Conservation (phyloP, 2,888 invertebrate genomes). For the Drosophila mettleri region DNA sequence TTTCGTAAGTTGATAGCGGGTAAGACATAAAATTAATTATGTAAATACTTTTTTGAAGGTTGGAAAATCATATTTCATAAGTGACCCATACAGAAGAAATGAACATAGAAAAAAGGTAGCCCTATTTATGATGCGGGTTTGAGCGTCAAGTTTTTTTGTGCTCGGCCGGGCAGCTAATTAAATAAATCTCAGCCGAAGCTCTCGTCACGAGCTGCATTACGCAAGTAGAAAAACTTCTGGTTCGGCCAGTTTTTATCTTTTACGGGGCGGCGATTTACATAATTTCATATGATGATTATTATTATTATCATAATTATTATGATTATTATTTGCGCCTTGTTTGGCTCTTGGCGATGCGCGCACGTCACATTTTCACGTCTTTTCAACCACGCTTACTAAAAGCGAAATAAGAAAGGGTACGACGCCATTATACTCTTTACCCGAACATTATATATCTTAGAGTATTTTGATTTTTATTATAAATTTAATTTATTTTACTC, state of each 20-base stretch:
- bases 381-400: conserved; percentile 28
- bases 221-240: conserved; percentile 46
- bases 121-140: conserved; percentile 31
- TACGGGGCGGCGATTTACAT: conserved; percentile 64
- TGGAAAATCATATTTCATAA: conserved; percentile 32
- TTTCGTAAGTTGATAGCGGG: conserved; percentile 9
- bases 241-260: conserved; percentile 58
- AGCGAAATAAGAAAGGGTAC: neutral
- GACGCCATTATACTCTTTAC: neutral
- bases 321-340: conserved; percentile 58
- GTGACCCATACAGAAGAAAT: neutral
- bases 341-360: conserved; percentile 47
- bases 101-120: conserved; percentile 31
- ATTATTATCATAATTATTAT: conserved; percentile 40
- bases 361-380: conserved; percentile 44
- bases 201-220: conserved; percentile 34
- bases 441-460: no score
- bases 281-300: conserved; percentile 67
- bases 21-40: conserved; percentile 40
- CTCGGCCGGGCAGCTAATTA: conserved; percentile 48
- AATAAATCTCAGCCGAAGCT: conserved; percentile 37
- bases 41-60: conserved; percentile 37
- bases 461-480: no score
- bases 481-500: no score
- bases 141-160: conserved; percentile 23